A percentile compares a stretch with the other conserved stretches of the same genome.
phyloP scores from a whole-genome alignment of 2,888 invertebrate genomes.

The Dynastes maya region DNA sequence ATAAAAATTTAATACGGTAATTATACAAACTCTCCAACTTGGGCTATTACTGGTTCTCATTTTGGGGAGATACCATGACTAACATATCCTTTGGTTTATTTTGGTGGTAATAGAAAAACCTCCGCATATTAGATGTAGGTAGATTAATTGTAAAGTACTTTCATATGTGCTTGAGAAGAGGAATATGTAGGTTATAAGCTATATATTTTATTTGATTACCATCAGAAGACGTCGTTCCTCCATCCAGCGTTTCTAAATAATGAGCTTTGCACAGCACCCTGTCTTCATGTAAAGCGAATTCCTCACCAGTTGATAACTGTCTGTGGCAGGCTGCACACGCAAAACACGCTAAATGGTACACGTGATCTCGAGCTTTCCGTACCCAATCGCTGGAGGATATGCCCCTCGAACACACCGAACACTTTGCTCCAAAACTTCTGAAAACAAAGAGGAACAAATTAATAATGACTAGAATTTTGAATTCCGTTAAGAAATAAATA shows the following conservation, averaged over 20 bases:
- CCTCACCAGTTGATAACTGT: slow-evolving; percentile 94
- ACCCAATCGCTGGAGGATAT: slow-evolving; percentile 99
- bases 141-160: too few relatives aligned
- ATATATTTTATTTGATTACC: slow-evolving; percentile 72
- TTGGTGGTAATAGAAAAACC: too few relatives aligned
- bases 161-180: too few relatives aligned
- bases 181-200: not conserved
- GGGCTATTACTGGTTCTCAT: too few relatives aligned
- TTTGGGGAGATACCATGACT: too few relatives aligned
- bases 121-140: too few relatives aligned
- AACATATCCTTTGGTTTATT: too few relatives aligned
- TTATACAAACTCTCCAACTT: too few relatives aligned
- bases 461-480: too few relatives aligned
- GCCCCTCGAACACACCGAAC: slow-evolving; percentile 94
- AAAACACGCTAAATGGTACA: slow-evolving; percentile 99
- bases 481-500: too few relatives aligned
- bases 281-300: slow-evolving; percentile 96
- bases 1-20: too few relatives aligned
- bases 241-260: slow-evolving; percentile 92
- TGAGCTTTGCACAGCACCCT: slow-evolving; percentile 97
- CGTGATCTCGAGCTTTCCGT: slow-evolving; percentile 92
- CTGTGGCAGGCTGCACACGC: slow-evolving; percentile 97
- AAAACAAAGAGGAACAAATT: slow-evolving; percentile 62
- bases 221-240: slow-evolving; percentile 92
- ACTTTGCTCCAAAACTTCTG: slow-evolving; percentile 97